Evolutionary conservation across 2,888 invertebrate species (phyloP).

Genomic region (Lomographa bimaculata): DNA sequence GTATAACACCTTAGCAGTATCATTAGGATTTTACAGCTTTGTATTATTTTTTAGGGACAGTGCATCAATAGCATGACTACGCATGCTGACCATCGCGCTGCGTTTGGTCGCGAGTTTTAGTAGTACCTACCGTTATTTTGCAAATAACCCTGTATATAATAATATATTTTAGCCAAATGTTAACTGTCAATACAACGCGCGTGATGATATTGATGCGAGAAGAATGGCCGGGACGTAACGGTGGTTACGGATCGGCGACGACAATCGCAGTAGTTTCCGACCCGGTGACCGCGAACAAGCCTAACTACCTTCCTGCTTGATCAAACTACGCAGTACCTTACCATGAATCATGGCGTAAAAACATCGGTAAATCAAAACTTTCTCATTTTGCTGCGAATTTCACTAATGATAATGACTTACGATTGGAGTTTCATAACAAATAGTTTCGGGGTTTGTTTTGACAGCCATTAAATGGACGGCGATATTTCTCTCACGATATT

Average conservation of each 20-base stretch:
- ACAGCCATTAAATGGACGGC: constrained; percentile 1
- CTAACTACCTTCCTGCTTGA: constrained; percentile 38
- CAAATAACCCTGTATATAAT: too few relatives aligned
- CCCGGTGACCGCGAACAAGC: constrained; percentile 57
- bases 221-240: constrained; percentile 52
- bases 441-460: constrained; percentile 4
- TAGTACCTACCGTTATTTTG: too few relatives aligned
- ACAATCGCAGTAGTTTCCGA: constrained; percentile 65
- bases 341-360: constrained; percentile 23
- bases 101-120: too few relatives aligned
- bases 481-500: too few relatives aligned
- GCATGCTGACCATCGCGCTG: too few relatives aligned
- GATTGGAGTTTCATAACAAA: constrained; percentile 12
- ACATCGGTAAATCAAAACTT: constrained; percentile 24
- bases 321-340: constrained; percentile 11
- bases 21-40: too few relatives aligned
- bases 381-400: constrained; percentile 22
- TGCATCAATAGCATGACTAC: too few relatives aligned
- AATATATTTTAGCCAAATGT: too few relatives aligned
- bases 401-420: constrained; percentile 21
- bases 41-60: too few relatives aligned
- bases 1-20: too few relatives aligned
- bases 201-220: constrained; percentile 37
- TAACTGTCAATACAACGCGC: too few relatives aligned
- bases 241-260: constrained; percentile 49